Base-by-base conservation (phyloP, 1,140 invertebrate species). In the Orius laevigatus region DNA sequence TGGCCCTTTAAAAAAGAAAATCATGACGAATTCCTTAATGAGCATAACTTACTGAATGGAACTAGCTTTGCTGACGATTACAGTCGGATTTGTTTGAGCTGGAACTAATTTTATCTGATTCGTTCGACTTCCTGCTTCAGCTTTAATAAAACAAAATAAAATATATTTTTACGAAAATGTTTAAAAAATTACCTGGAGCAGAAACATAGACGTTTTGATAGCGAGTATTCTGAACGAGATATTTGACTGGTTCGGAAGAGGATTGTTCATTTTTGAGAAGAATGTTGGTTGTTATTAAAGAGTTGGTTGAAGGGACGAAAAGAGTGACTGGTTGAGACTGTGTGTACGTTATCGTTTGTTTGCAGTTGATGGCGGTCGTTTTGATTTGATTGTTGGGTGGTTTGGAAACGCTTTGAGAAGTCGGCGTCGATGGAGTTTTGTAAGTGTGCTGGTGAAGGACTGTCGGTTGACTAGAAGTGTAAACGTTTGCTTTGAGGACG, bases 41-140 rank as follows among this genome's bases (percentile, higher is more conserved):
- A 25, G 8, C 25, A 25, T 25, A 19, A 43, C 48, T 50, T 36
- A 50, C 48, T 44, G 41, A 35, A 38, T 54, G 5, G 60, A 47
- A 40, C 65, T 64, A 16, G 65, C 58, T 55, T 70, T 69, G 51
- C 61, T 68, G 20, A 70, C 68, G 50, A 70, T 70, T 18, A 70
- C 68, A 55, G 67, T 67, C 39, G 64, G 66, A 39, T 33, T 44
- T 15, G 46, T 14, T 15, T 47, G 32, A 3, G 48, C 52, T 38
- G 45, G 41, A 52, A 54, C 61, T 54, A 56, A 59, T 58, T 60
- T 63, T 52, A 63, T 52, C 6, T 25, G 25, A 25, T 25, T 25
- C 3, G 25, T 25, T 11, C 46, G 15, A 25, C 47, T 49, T 33
- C 39, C 65, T 15, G 62, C 57, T 50, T 45, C 42, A 48, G 32